Percentiles rank a stretch among this genome's conserved stretches.
Conservation (phyloP, 2,797 vertebrate species). For the Gephyroberyx darwinii region DNA sequence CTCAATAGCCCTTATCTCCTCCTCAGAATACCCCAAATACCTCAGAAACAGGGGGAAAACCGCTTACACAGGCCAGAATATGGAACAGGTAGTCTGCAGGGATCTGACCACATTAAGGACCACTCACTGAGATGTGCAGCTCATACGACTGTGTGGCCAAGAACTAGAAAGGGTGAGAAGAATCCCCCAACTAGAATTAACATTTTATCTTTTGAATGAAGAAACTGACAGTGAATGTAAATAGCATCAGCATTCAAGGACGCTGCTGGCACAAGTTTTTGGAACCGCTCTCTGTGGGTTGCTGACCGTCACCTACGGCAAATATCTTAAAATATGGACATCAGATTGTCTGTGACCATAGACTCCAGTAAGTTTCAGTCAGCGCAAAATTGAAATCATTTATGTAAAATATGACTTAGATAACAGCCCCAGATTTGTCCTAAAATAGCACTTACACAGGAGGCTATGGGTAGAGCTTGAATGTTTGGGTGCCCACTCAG, state of each 20-base stretch:
- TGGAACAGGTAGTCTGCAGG: constrained; percentile 59
- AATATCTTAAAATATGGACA: too few species aligned
- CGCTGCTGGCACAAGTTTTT: neutral
- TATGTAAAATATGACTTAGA: too few species aligned
- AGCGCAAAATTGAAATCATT: too few species aligned
- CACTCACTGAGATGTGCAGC: constrained; percentile 45
- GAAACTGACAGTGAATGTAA: neutral
- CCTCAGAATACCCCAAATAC: constrained; percentile 71
- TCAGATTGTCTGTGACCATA: too few species aligned
- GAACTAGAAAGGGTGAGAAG: neutral
- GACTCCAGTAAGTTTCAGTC: too few species aligned
- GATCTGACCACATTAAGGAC: constrained; percentile 62
- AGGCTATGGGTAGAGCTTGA: neutral
- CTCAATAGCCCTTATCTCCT: constrained; percentile 72
- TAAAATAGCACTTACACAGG: neutral
- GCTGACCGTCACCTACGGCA: neutral
- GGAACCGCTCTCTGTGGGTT: neutral
- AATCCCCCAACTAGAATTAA: constrained; percentile 1
- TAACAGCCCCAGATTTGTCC: too few species aligned
- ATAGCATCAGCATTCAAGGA: neutral
- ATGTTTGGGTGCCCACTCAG: neutral
- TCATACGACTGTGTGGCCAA: constrained; percentile 40
- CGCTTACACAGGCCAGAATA: constrained; percentile 48
- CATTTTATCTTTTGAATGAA: neutral
- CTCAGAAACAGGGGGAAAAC: constrained; percentile 53